phyloP scores from a whole-genome alignment of 2,113 vertebrate genomes.

The Aleadryas rufinucha region DNA sequence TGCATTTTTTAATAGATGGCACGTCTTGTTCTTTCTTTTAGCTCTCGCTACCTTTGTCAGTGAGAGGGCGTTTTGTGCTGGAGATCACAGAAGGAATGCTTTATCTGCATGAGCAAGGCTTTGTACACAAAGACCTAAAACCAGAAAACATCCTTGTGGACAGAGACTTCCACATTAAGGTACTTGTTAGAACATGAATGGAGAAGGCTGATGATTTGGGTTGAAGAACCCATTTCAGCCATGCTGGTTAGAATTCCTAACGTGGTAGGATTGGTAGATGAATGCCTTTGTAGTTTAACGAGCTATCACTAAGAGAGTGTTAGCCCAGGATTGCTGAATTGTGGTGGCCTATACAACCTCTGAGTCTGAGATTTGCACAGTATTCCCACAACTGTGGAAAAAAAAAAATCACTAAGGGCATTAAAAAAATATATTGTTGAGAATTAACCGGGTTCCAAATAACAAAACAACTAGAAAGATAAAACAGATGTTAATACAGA shows the following conservation, averaged over 20 bases:
- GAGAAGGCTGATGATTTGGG: background rate
- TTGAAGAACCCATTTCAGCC: background rate
- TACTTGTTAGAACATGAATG: constrained; percentile 42
- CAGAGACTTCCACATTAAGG: constrained; percentile 92
- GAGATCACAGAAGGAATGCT: constrained; percentile 92
- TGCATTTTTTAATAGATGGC: background rate
- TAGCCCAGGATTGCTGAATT: background rate
- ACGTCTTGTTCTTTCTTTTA: constrained; percentile 57
- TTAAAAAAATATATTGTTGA: background rate
- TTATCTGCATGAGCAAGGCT: constrained; percentile 80
- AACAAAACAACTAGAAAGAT: background rate
- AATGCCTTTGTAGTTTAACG: background rate
- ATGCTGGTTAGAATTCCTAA: background rate
- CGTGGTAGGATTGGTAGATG: background rate
- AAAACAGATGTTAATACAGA: background rate
- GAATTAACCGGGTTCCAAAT: background rate
- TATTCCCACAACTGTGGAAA: background rate
- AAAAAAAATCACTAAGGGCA: background rate
- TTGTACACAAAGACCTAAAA: constrained; percentile 96
- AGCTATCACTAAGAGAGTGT: background rate
- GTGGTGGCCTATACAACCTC: background rate
- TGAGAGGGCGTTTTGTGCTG: constrained; percentile 87
- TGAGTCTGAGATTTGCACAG: background rate
- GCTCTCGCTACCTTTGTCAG: constrained; percentile 79
- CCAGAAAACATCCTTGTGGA: constrained; percentile 95